phyloP scores from a whole-genome alignment of 2,888 invertebrate genomes.

The Camptogramma bilineatum region DNA sequence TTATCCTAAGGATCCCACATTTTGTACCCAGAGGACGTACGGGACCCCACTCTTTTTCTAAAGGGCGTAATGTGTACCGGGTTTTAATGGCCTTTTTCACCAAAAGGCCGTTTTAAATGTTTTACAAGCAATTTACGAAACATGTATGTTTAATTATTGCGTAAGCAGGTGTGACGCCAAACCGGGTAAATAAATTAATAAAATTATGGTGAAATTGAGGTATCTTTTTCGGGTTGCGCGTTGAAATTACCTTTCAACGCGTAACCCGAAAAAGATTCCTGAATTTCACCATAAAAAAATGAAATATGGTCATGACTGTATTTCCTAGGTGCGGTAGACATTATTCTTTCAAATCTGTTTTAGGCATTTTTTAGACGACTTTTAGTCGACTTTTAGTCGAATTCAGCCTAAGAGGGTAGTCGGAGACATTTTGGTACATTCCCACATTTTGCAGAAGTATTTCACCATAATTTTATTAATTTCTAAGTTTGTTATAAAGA shows the following conservation, averaged over 20 bases:
- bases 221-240: background rate
- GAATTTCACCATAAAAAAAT: too few species aligned
- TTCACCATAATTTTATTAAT: too few species aligned
- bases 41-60: constrained; percentile 14
- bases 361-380: too few species aligned
- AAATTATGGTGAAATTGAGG: constrained; percentile 8
- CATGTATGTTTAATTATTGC: constrained; percentile 33
- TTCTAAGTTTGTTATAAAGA: too few species aligned
- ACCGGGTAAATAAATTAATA: constrained; percentile 1
- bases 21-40: constrained; percentile 12
- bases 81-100: constrained; percentile 10
- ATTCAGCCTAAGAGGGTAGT: too few species aligned
- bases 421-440: too few species aligned
- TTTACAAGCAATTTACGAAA: constrained; percentile 29
- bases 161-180: constrained; percentile 18
- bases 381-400: too few species aligned
- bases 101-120: constrained; percentile 24
- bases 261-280: too few species aligned
- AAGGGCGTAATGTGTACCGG: constrained; percentile 14
- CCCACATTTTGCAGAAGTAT: too few species aligned
- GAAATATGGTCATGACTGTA: too few species aligned
- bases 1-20: constrained; percentile 5
- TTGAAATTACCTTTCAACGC: background rate
- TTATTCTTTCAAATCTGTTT: too few species aligned
- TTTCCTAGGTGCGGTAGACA: too few species aligned